Percentiles rank a stretch among this genome's conserved stretches.
Evolutionary conservation across 2,113 vertebrate species (phyloP).

Genomic region (Aegotheles bennettii): DNA sequence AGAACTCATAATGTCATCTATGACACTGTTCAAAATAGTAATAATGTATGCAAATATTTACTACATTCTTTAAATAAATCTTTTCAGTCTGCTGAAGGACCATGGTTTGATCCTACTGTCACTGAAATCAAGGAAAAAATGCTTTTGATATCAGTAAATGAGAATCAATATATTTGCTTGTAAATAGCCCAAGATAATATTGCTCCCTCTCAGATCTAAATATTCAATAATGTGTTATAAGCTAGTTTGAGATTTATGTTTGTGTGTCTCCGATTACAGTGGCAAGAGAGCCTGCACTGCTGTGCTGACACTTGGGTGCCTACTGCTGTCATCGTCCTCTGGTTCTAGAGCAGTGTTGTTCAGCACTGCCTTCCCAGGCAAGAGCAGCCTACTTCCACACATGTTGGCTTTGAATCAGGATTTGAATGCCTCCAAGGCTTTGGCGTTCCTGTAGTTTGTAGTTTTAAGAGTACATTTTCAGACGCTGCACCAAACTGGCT

Average conservation of each 20-base stretch:
- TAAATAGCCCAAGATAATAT: neutral
- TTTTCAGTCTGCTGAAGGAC: neutral
- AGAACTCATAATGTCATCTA: conserved; percentile 10
- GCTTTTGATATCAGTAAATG: neutral
- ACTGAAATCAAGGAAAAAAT: neutral
- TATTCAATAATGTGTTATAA: neutral
- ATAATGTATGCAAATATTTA: conserved; percentile 53
- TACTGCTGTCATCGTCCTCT: neutral
- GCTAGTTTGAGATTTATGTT: neutral
- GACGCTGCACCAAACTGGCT: neutral
- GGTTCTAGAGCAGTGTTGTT: neutral
- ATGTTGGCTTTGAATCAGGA: neutral
- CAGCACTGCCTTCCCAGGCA: neutral
- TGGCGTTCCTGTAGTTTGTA: neutral
- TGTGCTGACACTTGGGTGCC: neutral
- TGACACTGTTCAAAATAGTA: conserved; percentile 43
- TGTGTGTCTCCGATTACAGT: neutral
- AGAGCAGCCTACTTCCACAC: neutral
- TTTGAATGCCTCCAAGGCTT: neutral
- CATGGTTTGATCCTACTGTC: neutral
- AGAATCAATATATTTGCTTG: neutral
- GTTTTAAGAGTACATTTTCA: neutral
- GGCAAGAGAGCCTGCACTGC: neutral
- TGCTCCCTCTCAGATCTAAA: neutral
- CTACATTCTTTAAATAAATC: conserved; percentile 65